Conservation (phyloP, 2,113 vertebrate genomes). For the Manacus vitellinus region DNA sequence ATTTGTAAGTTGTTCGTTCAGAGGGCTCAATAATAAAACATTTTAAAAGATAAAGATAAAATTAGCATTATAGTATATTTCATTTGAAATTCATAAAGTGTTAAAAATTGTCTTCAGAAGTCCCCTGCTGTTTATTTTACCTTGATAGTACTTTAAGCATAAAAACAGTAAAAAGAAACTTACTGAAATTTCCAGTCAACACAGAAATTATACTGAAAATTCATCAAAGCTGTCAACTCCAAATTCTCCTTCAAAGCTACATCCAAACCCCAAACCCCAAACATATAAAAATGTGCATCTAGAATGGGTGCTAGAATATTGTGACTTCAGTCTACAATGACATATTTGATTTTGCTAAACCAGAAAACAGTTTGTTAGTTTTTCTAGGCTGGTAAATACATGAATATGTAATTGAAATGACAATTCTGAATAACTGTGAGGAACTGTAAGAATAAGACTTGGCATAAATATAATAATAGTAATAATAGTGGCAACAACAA, state of each 20-base stretch:
- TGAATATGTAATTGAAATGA: neutral
- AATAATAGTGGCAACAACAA: neutral
- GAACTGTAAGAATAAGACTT: neutral
- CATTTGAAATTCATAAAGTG: neutral
- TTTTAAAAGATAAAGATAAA: neutral
- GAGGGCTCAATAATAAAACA: neutral
- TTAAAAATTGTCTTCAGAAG: neutral
- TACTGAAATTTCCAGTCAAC: neutral
- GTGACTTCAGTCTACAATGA: neutral
- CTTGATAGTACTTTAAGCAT: neutral
- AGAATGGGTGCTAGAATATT: neutral
- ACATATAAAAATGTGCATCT: neutral
- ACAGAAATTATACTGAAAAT: neutral
- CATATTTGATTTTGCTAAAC: neutral
- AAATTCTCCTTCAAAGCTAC: neutral
- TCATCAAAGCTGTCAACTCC: neutral
- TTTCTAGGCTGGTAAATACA: neutral
- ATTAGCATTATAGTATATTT: neutral
- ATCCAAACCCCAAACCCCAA: fast-evolving
- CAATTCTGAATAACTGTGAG: neutral
- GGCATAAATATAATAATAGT: neutral
- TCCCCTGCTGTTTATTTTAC: neutral
- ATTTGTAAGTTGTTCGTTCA: neutral
- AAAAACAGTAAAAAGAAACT: neutral
- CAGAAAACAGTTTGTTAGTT: neutral